A percentile compares a stretch with the other conserved stretches of the same genome.
Conservation (phyloP, 2,113 vertebrate genomes). For the Burhinus oedicnemus region DNA sequence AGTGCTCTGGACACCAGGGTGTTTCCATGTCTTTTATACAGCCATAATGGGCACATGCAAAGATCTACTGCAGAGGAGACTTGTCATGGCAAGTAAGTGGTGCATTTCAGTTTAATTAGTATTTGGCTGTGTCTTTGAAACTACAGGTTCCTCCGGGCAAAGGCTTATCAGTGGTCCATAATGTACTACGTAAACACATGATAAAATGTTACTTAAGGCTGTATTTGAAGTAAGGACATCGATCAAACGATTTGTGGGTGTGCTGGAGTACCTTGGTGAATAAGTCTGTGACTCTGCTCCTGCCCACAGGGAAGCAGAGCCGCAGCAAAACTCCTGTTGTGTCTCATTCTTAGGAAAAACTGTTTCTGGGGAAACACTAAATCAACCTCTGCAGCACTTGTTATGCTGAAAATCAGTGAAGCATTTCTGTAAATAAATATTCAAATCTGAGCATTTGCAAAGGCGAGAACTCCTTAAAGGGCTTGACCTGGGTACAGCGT, state of each 20-base stretch:
- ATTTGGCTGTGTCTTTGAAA: neutral
- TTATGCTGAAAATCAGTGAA: neutral
- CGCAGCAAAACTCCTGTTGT: rapidly evolving
- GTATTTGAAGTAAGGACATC: neutral
- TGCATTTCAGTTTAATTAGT: neutral
- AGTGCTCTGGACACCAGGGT: neutral
- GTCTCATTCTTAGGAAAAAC: neutral
- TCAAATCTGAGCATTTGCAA: neutral
- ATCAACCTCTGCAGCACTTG: neutral
- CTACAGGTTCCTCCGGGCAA: neutral
- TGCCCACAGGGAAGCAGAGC: neutral
- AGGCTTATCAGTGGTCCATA: neutral
- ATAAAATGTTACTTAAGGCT: neutral
- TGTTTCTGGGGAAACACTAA: neutral
- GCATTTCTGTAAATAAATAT: neutral
- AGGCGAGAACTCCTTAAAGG: neutral
- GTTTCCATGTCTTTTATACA: neutral
- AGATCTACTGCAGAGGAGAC: neutral
- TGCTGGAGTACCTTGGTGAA: neutral
- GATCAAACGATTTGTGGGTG: neutral
- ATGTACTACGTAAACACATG: neutral
- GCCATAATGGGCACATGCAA: neutral
- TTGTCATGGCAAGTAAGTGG: neutral
- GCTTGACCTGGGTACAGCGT: rapidly evolving
- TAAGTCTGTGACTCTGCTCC: neutral